Conservation (phyloP, 2,888 invertebrate genomes). For the Tetramorium bicarinatum region DNA sequence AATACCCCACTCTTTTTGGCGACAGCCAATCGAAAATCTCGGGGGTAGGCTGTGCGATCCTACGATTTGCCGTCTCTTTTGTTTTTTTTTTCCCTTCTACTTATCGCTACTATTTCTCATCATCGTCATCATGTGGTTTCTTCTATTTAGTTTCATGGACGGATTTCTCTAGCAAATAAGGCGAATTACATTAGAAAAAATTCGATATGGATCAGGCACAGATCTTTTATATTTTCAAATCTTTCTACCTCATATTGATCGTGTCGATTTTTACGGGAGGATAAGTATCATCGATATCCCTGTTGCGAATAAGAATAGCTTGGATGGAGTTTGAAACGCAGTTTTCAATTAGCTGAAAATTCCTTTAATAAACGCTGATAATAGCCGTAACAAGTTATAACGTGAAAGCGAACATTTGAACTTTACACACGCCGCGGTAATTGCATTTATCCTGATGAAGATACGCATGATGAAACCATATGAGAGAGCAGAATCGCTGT, state of each 20-base stretch:
- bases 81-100: slow-evolving; percentile 36
- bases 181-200: slow-evolving; percentile 19
- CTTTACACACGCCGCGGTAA: not conserved
- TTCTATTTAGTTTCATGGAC: slow-evolving; percentile 22
- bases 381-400: not conserved
- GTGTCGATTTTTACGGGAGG: too few relatives aligned
- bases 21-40: slow-evolving; percentile 74
- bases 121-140: slow-evolving; percentile 43
- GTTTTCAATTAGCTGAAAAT: not conserved
- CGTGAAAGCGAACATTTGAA: not conserved
- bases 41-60: slow-evolving; percentile 35
- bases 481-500: not conserved
- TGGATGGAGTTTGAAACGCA: not conserved
- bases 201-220: slow-evolving; percentile 43
- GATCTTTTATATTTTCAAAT: not conserved
- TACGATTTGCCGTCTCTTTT: slow-evolving; percentile 32
- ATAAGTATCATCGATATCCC: not conserved
- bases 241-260: not conserved
- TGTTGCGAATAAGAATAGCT: not conserved
- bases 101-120: slow-evolving; percentile 5
- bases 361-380: not conserved
- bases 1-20: slow-evolving; percentile 70
- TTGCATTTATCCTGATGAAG: not conserved
- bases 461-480: not conserved
- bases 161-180: not conserved